Conservation (phyloP, 2,113 vertebrate genomes). For the Lutjanus erythropterus region DNA sequence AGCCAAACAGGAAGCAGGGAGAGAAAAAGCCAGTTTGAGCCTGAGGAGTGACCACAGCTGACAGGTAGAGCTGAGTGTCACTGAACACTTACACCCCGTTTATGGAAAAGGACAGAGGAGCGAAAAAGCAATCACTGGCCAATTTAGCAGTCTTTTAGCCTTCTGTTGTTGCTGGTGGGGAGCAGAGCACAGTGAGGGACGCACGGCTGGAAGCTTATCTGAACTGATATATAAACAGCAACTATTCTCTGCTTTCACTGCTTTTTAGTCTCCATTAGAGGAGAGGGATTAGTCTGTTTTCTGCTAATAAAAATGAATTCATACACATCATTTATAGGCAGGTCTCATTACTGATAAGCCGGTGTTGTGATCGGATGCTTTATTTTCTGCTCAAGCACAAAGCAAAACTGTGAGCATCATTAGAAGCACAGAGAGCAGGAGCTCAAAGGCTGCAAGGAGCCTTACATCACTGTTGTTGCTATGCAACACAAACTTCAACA, state of each 20-base stretch:
- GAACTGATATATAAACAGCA: conserved; percentile 22
- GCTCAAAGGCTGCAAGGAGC: conserved; percentile 38
- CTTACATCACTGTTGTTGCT: conserved; percentile 43
- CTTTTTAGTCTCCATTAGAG: conserved; percentile 5
- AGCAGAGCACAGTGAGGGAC: conserved; percentile 1
- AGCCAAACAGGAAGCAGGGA: conserved; percentile 6
- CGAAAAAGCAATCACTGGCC: conserved; percentile 39
- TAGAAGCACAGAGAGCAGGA: conserved; percentile 4
- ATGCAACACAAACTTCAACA: conserved; percentile 53
- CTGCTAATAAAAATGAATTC: conserved; percentile 5
- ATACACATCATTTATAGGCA: not conserved
- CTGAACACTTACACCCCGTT: conserved; percentile 38
- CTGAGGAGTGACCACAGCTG: conserved; percentile 41
- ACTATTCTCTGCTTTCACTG: conserved; percentile 6
- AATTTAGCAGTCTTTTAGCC: conserved; percentile 43
- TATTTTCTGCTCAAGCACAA: conserved; percentile 8
- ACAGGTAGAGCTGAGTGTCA: conserved; percentile 43
- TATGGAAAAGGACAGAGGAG: conserved; percentile 33
- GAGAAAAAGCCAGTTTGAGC: not conserved
- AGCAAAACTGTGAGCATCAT: conserved; percentile 13
- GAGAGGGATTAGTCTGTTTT: not conserved
- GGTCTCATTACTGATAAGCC: not conserved
- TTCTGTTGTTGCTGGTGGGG: conserved; percentile 25
- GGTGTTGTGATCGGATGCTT: not conserved
- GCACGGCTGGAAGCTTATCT: conserved; percentile 26